Base-by-base conservation (phyloP, 92 coral and sea anemone species). In the Siderastrea radians region DNA sequence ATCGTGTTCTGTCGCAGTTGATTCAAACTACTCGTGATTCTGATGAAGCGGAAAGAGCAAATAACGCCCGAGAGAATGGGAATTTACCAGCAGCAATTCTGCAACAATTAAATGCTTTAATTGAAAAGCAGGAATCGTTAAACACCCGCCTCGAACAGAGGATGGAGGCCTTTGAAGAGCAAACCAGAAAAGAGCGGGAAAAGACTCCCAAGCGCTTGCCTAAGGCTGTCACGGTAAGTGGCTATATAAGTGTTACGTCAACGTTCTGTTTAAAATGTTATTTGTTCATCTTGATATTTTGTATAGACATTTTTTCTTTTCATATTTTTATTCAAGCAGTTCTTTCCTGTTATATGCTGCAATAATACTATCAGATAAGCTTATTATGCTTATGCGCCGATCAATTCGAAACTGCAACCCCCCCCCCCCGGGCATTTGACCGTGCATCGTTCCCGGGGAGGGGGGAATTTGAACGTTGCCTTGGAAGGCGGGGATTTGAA, bases 81-180 rank as follows among this genome's bases (percentile, higher is more conserved):
- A 43, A n/a, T 49, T 44, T 78, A 15, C 50, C 57, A 38, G 76
- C 38, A 4, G 50, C n/a, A 3, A 66, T 65, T 26, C 51, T 64
- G 72, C 61, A 64, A 49, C 83, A 79, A 0, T 13, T 79, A 11
- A 67, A 49, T n/a, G 55, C 15, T 12, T 62, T 78, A 7, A 7
- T 78, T 4, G 58, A 16, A n/a, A 62, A 50, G 9, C 83, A 78
- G 11, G 63, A 79, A 49, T 11, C 14, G 13, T 65, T 79, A 2
- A 63, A 79, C 11, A 49, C 43, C 15, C 51, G 84, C 74, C 73
- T 79, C 58, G 74, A 79, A 64, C 61, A 79, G 84, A 79, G 74
- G 61, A 49, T 79, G 14, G 61, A 64, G 45, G 61, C n/a, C 7
- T 15, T 48, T 9, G 60, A 15, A 5, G 72, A 62, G 6, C 58